Evolutionary conservation across 2,797 vertebrate genomes (phyloP).

Genomic region (Capromys pilorides): DNA sequence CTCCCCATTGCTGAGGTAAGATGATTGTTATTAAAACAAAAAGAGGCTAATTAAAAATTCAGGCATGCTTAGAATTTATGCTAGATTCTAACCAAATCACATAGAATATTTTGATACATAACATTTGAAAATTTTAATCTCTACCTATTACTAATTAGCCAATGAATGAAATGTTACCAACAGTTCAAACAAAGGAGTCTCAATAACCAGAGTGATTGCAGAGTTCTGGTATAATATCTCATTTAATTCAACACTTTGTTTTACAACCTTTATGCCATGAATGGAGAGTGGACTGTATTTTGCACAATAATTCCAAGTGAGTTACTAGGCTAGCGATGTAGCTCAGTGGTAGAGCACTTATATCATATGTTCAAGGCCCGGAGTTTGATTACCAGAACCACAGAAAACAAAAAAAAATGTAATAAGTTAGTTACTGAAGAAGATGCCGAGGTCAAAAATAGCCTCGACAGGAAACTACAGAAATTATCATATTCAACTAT

Average conservation of each 20-base stretch:
- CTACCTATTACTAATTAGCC: conserved; percentile 3
- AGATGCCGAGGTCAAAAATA: neutral
- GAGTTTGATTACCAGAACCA: neutral
- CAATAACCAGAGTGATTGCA: neutral
- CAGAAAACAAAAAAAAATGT: neutral
- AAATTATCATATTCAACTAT: conserved; percentile 27
- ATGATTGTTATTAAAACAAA: conserved; percentile 24
- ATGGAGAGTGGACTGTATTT: conserved; percentile 14
- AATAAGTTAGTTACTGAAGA: neutral
- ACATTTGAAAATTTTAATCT: conserved; percentile 35
- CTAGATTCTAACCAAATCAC: conserved; percentile 34
- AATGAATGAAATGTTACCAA: conserved; percentile 30
- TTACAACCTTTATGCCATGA: neutral
- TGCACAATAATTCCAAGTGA: conserved; percentile 13
- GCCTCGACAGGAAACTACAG: neutral
- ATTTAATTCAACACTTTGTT: neutral
- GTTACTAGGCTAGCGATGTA: neutral
- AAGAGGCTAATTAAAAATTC: conserved; percentile 17
- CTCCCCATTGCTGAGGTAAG: neutral
- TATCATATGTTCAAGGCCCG: neutral
- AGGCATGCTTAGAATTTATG: conserved; percentile 47
- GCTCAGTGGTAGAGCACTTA: neutral
- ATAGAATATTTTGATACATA: neutral
- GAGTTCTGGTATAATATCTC: neutral
- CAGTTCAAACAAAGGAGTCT: conserved; percentile 15